Conservation (phyloP, 2,888 invertebrate genomes). For the Thelaira solivaga region DNA sequence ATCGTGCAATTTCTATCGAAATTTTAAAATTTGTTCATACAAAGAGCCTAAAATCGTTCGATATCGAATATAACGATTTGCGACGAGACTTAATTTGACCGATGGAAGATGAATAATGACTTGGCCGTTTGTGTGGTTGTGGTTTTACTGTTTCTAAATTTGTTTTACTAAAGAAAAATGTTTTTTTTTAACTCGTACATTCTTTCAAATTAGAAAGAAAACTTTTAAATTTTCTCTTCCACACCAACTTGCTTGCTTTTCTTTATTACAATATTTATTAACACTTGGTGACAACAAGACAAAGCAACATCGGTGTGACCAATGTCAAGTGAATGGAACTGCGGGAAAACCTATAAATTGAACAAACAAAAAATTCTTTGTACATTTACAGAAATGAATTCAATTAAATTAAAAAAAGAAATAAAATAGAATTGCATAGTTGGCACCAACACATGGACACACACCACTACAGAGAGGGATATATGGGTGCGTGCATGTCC, state of each 20-base stretch:
- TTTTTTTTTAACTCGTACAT: not conserved
- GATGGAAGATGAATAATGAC: too few species aligned
- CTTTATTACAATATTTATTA: conserved; percentile 42
- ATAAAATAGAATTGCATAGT: too few species aligned
- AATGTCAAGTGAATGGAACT: conserved; percentile 58
- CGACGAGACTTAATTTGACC: too few species aligned
- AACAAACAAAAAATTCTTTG: not conserved
- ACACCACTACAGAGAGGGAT: not conserved
- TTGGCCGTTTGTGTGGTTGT: not conserved
- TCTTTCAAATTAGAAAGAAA: conserved; percentile 4
- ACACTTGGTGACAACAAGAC: conserved; percentile 43
- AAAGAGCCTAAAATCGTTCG: too few species aligned
- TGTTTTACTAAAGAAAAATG: conserved; percentile 3
- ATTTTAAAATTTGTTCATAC: too few species aligned
- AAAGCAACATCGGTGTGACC: conserved; percentile 1
- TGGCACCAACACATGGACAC: too few species aligned
- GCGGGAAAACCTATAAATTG: not conserved
- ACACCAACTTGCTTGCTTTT: conserved; percentile 24
- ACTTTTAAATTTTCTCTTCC: conserved; percentile 39
- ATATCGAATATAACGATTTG: too few species aligned
- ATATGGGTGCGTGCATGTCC: too few species aligned
- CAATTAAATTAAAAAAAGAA: too few species aligned
- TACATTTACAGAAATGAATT: not conserved
- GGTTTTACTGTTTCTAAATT: conserved; percentile 12
- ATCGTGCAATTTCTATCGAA: too few species aligned